These are phyloP conservation scores for Hyposmocoma kahamanoa DNA, from an alignment of 1,140 invertebrate species.

Conservation along the genomic window DNA sequence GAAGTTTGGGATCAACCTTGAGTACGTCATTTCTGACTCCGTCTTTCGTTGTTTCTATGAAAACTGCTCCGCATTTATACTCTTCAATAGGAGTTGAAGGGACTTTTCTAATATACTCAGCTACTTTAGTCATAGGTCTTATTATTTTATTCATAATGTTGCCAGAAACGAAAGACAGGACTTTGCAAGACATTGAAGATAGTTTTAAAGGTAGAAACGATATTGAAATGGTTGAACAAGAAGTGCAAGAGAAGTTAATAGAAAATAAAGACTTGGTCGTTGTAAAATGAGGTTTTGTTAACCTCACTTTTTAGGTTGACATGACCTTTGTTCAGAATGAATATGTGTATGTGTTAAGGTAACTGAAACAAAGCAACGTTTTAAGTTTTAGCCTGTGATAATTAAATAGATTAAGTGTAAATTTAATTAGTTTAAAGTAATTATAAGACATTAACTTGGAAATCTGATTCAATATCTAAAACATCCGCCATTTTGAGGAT, in stretches of 20 bases:
- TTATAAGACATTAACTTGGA: too few relatives aligned
- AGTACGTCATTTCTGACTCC: constrained; percentile 62
- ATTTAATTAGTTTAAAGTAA: too few relatives aligned
- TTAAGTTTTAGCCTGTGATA: too few relatives aligned
- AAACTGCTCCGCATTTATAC: constrained; percentile 61
- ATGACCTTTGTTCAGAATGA: too few relatives aligned
- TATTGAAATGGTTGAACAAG: not conserved
- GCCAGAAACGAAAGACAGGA: constrained; percentile 63
- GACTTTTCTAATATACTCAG: constrained; percentile 58
- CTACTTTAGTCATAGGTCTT: constrained; percentile 44
- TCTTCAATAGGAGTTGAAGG: constrained; percentile 58
- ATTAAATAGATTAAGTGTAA: too few relatives aligned
- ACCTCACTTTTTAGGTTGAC: too few relatives aligned
- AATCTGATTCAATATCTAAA: too few relatives aligned
- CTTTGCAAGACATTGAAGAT: constrained; percentile 60
- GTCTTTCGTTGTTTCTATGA: constrained; percentile 65
- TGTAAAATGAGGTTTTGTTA: too few relatives aligned
- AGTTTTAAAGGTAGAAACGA: constrained; percentile 49
- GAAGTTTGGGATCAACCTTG: constrained; percentile 62
- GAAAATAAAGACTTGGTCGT: not conserved
- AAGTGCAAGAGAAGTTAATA: not conserved
- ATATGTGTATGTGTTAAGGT: too few relatives aligned
- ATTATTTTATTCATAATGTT: constrained; percentile 48
- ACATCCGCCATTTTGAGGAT: too few relatives aligned
- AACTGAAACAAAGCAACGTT: too few relatives aligned